These are phyloP conservation scores for Gisinianus flammeolus DNA, from an alignment of 2,888 invertebrate genomes.

Conservation along the genomic window DNA sequence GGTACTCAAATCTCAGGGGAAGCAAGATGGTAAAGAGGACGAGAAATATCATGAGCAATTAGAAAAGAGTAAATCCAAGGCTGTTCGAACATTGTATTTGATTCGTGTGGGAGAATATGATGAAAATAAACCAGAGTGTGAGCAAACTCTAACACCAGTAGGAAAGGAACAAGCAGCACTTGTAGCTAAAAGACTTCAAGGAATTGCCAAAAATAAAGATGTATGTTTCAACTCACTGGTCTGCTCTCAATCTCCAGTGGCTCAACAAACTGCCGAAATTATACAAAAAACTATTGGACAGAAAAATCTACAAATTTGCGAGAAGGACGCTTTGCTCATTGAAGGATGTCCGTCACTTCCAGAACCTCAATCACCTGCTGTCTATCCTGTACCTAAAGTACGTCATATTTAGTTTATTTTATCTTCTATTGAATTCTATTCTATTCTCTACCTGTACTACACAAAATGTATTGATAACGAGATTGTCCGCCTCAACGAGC, in stretches of 20 bases:
- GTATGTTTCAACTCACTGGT: constrained; percentile 81
- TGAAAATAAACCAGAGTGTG: constrained; percentile 73
- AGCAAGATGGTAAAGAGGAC: constrained; percentile 15
- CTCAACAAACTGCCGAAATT: constrained; percentile 86
- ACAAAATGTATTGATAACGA: too few relatives aligned
- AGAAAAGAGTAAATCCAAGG: constrained; percentile 69
- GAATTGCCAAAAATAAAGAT: constrained; percentile 68
- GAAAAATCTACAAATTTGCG: constrained; percentile 63
- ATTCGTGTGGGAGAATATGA: constrained; percentile 96
- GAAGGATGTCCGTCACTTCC: constrained; percentile 96
- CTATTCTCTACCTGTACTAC: too few relatives aligned
- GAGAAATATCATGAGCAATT: constrained; percentile 65
- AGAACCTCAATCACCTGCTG: constrained; percentile 71
- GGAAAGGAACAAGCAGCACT: constrained; percentile 80
- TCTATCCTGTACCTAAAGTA: constrained; percentile 33
- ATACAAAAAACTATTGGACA: constrained; percentile 64
- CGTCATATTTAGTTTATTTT: neutral
- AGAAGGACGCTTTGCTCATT: constrained; percentile 74
- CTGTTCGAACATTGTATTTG: constrained; percentile 80
- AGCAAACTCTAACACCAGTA: constrained; percentile 77
- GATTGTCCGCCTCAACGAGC: neutral
- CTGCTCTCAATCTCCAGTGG: constrained; percentile 90
- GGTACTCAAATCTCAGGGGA: constrained; percentile 7
- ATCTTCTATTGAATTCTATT: too few relatives aligned
- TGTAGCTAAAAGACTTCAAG: constrained; percentile 76